phyloP scores from a whole-genome alignment of 2,113 vertebrate genomes.

The Tyto alba region DNA sequence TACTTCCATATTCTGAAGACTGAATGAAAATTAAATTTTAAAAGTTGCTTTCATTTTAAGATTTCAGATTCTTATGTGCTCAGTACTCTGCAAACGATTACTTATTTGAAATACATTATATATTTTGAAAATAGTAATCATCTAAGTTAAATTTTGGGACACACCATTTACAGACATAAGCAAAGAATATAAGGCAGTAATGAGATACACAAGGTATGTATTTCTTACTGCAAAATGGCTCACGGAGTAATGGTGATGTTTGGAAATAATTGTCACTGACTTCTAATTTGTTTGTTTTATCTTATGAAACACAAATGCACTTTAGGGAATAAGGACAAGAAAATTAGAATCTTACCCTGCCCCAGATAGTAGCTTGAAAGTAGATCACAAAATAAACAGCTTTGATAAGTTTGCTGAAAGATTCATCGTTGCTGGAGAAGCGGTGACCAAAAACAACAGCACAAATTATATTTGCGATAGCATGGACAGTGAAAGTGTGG shows the following conservation, averaged over 20 bases:
- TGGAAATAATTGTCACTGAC: not conserved
- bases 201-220: not conserved
- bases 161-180: not conserved
- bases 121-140: not conserved
- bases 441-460: constrained; percentile 43
- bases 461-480: constrained; percentile 52
- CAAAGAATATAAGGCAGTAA: not conserved
- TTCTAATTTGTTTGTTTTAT: not conserved
- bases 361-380: constrained; percentile 51
- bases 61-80: not conserved
- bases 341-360: constrained; percentile 35
- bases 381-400: constrained; percentile 51
- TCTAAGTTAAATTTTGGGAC: not conserved
- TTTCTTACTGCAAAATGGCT: not conserved
- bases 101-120: not conserved
- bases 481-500: not conserved
- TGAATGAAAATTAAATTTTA: not conserved
- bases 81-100: not conserved
- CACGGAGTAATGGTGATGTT: not conserved
- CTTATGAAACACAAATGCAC: not conserved
- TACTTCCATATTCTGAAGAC: not conserved
- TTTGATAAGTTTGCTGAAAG: constrained; percentile 60
- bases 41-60: not conserved
- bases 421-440: constrained; percentile 46
- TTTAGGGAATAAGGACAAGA: not conserved